Evolutionary conservation across 2,797 vertebrate genomes (phyloP).

Genomic region (Arrhamphus sclerolepis): DNA sequence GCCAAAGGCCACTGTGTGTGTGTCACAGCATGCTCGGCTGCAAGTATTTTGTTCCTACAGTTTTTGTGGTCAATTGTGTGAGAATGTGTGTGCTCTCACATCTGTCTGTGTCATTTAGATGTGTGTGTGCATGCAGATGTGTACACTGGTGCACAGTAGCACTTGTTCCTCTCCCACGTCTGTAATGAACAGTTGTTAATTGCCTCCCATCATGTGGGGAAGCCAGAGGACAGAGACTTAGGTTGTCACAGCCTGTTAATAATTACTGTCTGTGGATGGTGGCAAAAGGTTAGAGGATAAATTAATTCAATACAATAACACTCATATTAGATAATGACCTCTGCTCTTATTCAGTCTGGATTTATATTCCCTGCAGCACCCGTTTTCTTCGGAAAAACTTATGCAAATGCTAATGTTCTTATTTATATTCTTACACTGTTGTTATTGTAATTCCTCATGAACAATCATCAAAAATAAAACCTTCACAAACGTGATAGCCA

Average conservation of each 20-base stretch:
- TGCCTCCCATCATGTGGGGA: slow-evolving; percentile 56
- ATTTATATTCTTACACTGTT: slow-evolving; percentile 13
- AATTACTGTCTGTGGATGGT: slow-evolving; percentile 61
- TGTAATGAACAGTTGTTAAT: slow-evolving; percentile 73
- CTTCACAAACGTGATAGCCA: slow-evolving; percentile 13
- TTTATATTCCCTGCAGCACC: slow-evolving; percentile 50
- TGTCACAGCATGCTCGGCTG: slow-evolving; percentile 33
- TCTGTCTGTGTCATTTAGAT: slow-evolving; percentile 36
- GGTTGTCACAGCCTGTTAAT: slow-evolving; percentile 66
- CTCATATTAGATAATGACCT: slow-evolving; percentile 56
- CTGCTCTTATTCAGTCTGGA: slow-evolving; percentile 30
- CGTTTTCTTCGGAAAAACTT: slow-evolving; percentile 45
- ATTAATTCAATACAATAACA: slow-evolving; percentile 64
- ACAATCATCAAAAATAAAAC: too few relatives aligned
- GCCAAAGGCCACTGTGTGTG: slow-evolving; percentile 36
- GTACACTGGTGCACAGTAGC: slow-evolving; percentile 28
- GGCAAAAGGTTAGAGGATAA: slow-evolving; percentile 60
- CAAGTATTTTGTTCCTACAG: background rate
- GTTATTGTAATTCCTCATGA: background rate
- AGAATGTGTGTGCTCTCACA: slow-evolving; percentile 20
- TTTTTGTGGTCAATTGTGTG: slow-evolving; percentile 24
- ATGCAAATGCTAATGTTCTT: slow-evolving; percentile 27
- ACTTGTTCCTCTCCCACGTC: slow-evolving; percentile 67
- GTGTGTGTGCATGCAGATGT: slow-evolving; percentile 52
- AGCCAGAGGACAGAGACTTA: slow-evolving; percentile 58